Conservation (phyloP, 2,797 vertebrate species). For the Argentina silus region DNA sequence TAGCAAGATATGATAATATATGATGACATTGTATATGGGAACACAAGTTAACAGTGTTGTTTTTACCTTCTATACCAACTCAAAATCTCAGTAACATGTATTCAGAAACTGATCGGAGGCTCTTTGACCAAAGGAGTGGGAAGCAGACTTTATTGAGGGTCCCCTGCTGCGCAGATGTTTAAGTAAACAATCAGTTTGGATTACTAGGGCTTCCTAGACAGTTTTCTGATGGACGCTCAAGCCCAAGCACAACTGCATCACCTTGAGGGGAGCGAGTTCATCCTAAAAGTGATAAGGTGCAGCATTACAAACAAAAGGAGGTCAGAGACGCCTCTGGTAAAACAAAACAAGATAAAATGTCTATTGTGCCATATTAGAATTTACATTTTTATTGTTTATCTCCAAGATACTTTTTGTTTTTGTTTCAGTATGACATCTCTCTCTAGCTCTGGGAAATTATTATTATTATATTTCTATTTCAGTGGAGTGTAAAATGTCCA, state of each 20-base stretch:
- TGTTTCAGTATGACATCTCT: too few species aligned
- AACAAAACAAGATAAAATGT: too few species aligned
- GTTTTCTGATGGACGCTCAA: slow-evolving; percentile 31
- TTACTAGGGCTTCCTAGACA: slow-evolving; percentile 28
- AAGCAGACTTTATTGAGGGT: slow-evolving; percentile 55
- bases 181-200: slow-evolving; percentile 50
- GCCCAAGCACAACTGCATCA: slow-evolving; percentile 26
- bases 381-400: too few species aligned
- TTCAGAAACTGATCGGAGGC: slow-evolving; percentile 42
- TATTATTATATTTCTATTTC: too few species aligned
- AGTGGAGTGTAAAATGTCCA: neutral
- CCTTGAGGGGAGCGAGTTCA: slow-evolving; percentile 1
- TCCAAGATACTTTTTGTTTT: too few species aligned
- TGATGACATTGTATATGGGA: slow-evolving; percentile 57
- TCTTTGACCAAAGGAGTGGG: slow-evolving; percentile 51
- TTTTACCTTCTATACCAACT: slow-evolving; percentile 27
- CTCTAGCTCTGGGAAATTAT: too few species aligned
- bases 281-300: slow-evolving; percentile 1
- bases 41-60: slow-evolving; percentile 46
- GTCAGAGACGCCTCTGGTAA: neutral
- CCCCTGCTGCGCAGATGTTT: slow-evolving; percentile 52
- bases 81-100: slow-evolving; percentile 51
- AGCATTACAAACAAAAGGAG: neutral
- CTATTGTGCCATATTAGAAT: too few species aligned
- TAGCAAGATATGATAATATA: slow-evolving; percentile 50